phyloP scores from a whole-genome alignment of 2,797 vertebrate genomes.

The Perodicticus potto region DNA sequence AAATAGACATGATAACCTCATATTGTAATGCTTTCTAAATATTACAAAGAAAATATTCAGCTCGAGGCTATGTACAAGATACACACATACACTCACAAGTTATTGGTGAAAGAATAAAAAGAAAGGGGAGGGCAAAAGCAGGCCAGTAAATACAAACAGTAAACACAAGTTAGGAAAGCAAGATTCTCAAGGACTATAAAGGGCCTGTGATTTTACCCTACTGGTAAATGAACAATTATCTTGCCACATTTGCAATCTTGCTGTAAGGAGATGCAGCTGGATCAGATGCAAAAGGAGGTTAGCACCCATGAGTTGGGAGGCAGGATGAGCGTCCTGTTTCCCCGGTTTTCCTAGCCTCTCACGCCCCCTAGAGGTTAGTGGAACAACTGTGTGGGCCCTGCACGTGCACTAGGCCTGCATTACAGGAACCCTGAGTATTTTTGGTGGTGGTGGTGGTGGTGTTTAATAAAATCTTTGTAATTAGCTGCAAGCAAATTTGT shows the following conservation, averaged over 20 bases:
- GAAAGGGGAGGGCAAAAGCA: not conserved
- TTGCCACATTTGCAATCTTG: not conserved
- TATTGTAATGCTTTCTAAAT: not conserved
- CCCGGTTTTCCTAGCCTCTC: not conserved
- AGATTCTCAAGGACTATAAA: not conserved
- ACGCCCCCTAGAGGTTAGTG: not conserved
- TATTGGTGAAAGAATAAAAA: not conserved
- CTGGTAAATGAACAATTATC: not conserved
- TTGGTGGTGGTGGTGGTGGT: too few relatives aligned
- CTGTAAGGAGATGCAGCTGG: not conserved
- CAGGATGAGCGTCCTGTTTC: not conserved
- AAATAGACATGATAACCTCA: not conserved
- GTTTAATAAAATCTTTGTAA: not conserved
- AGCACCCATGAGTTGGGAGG: not conserved
- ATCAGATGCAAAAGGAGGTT: not conserved
- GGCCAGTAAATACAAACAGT: not conserved
- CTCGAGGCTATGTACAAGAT: not conserved
- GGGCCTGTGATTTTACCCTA: not conserved
- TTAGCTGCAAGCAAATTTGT: not conserved
- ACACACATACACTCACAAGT: not conserved
- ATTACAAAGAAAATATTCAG: not conserved
- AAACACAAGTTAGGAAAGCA: not conserved
- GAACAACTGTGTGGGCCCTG: fast-evolving
- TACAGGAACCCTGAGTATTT: not conserved
- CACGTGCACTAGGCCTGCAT: not conserved